Base-by-base conservation (phyloP, 2,113 vertebrate genomes). In the Cebidichthys violaceus region DNA sequence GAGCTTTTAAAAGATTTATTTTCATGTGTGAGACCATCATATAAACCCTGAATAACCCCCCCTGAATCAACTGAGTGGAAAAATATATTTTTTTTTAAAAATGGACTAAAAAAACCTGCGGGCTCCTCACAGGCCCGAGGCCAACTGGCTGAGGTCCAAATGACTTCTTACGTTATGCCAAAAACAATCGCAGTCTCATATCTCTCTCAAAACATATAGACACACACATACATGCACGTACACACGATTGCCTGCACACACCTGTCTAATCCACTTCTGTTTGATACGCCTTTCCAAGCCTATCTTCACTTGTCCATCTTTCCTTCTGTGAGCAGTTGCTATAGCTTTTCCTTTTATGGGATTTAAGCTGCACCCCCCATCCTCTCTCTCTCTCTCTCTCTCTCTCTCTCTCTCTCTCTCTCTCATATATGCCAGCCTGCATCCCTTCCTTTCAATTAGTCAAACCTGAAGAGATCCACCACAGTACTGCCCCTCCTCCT, bases 391-490 rank as follows among this genome's bases (percentile, higher is more conserved):
- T 68, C 67, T 85, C 77, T 24, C 82, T 70, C 65, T 77, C 73
- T 85, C 88, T 64, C 22, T 78, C 43, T 39, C 27, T 22, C 54
- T 11, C 24, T 71, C 57, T 65, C 59, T 20, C 70, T 65, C 54
- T 71, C 47, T 82, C 73, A 84, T 86, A 66, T 18, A 35, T 85
- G 83, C 85, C 86, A 91, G 86, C 86, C 92, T 91, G 89, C 86
- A 88, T 94, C 81, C 90, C 85, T 91, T 94, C 93, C 93, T 95
- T 94, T 94, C 92, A 95, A 94, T 95, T 95, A 95, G 92, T 93
- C 89, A 93, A 92, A 93, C 89, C 88, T 91, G 90, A 89, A 75
- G 89, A 92, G 88, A 92, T 92, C 81, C 88, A 84, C 85, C 86
- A 81, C 84, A 62, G 86, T 31, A 70, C 82, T 89, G 90, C 88